Evolutionary conservation across 1,140 invertebrate genomes (phyloP), one percentile per base, ranked within the genome.

Genomic region (Anthonomus grandis): DNA sequence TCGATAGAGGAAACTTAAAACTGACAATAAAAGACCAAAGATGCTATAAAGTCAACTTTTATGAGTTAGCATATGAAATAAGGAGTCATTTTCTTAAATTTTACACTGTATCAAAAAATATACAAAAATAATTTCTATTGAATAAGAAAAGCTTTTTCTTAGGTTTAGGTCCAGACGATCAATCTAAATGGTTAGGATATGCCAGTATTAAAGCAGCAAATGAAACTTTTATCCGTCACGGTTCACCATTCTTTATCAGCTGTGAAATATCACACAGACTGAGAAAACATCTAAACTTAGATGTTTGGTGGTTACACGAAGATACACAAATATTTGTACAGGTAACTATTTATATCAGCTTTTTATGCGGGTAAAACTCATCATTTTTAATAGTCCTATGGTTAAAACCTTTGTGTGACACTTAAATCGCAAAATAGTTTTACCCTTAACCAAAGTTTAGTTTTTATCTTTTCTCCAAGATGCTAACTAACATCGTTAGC

Each of bases 241-340:
- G 73, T 6, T 69, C 71, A 18, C 65, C 66, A 5, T 61, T 72
- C 21, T 64, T 67, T 9, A 69, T 76, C 25, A 70, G 68, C 17
- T 76, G 74, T 57, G 69, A 71, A 60, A 67, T 75, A 50, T 62
- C 63, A 10, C 50, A 60, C 6, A 51, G 53, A 49, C 50, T 48
- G 34, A 57, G 41, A n/a, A 63, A 60, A 53, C 60, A 45, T 41
- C 57, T 53, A 23, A 69, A 64, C 51, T 61, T 61, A 17, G 38
- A 59, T 24, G 67, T 69, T 27, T 63, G 63, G 53, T 72, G 71
- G 71, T 39, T 70, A 46, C 67, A 71, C 53, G 62, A 70, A 22
- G 63, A 60, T 44, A 64, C 65, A 38, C 67, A 71, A 67, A 60
- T 73, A 37, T 64, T 61, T 38, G 60, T 64, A 47, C 63, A 73